phyloP scores from a whole-genome alignment of 2,797 vertebrate species.

The Falco cherrug region DNA sequence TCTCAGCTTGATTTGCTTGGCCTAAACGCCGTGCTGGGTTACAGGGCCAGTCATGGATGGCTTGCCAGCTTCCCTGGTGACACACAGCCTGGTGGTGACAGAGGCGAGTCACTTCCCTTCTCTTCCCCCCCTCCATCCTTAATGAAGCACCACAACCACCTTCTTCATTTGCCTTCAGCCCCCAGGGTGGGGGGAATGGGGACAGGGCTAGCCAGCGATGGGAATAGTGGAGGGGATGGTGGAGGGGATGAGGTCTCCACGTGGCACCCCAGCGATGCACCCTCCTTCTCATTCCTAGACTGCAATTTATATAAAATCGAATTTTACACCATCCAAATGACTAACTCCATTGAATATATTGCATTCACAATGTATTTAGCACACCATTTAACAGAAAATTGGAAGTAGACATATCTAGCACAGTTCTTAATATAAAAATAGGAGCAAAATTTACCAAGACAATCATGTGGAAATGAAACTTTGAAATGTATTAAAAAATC shows the following conservation, averaged over 20 bases:
- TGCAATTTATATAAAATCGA: accelerated
- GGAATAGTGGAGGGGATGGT: not conserved
- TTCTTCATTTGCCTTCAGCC: not conserved
- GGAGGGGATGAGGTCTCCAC: not conserved
- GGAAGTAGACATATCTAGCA: not conserved
- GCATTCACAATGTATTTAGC: not conserved
- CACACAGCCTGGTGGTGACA: not conserved
- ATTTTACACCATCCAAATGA: not conserved
- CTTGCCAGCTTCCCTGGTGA: not conserved
- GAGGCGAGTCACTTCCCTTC: not conserved
- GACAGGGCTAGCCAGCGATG: not conserved
- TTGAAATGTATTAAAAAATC: not conserved
- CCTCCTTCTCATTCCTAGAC: not conserved
- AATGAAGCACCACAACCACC: not conserved
- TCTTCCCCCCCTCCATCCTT: not conserved
- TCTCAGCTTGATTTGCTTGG: not conserved
- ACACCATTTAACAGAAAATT: not conserved
- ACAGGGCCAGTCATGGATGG: accelerated
- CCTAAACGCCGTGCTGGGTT: accelerated
- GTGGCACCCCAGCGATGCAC: not conserved
- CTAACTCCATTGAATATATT: accelerated
- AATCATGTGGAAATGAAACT: constrained; percentile 42
- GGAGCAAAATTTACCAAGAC: not conserved
- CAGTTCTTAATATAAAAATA: not conserved
- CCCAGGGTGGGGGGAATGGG: not conserved